Conservation (phyloP, 1,140 invertebrate species). For the Macrostomum lignano region DNA sequence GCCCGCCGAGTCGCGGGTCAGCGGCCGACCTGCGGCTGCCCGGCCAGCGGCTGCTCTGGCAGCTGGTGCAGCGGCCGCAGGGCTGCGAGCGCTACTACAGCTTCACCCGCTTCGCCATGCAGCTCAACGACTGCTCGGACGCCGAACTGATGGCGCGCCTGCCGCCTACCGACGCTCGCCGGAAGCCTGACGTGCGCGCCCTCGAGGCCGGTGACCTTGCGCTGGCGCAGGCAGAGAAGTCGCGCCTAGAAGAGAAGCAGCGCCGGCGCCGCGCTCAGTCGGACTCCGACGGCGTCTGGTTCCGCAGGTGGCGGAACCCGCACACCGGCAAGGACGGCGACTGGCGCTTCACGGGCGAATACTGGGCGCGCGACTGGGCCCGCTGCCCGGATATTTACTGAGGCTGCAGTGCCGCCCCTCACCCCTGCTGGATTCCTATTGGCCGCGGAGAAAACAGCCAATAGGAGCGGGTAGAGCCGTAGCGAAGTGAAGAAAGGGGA, state of each 20-base stretch:
- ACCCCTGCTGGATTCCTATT: too few relatives aligned
- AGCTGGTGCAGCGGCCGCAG: conserved; percentile 42
- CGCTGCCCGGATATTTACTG: conserved; percentile 41
- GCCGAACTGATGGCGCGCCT: conserved; percentile 20
- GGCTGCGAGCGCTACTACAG: conserved; percentile 51
- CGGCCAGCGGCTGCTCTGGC: conserved; percentile 38
- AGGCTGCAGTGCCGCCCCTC: too few relatives aligned
- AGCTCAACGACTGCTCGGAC: conserved; percentile 49
- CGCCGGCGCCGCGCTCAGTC: too few relatives aligned
- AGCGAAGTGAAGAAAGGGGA: too few relatives aligned
- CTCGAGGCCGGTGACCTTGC: conserved; percentile 60
- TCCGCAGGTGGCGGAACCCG: too few relatives aligned
- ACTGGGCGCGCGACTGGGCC: conserved; percentile 53
- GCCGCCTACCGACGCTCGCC: conserved; percentile 58
- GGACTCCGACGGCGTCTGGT: too few relatives aligned
- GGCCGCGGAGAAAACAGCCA: too few relatives aligned
- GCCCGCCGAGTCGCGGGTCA: neutral
- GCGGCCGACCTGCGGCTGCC: conserved; percentile 15
- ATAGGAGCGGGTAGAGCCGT: too few relatives aligned
- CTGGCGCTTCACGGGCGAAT: conserved; percentile 54
- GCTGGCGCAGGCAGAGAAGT: too few relatives aligned
- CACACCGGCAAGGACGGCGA: conserved; percentile 47
- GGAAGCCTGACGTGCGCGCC: conserved; percentile 60
- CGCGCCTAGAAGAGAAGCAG: conserved; percentile 69
- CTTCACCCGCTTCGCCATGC: conserved; percentile 69